A percentile compares a stretch with the other conserved stretches of the same genome.
Conservation (phyloP, 2,888 invertebrate species). For the Lymantria dispar region DNA sequence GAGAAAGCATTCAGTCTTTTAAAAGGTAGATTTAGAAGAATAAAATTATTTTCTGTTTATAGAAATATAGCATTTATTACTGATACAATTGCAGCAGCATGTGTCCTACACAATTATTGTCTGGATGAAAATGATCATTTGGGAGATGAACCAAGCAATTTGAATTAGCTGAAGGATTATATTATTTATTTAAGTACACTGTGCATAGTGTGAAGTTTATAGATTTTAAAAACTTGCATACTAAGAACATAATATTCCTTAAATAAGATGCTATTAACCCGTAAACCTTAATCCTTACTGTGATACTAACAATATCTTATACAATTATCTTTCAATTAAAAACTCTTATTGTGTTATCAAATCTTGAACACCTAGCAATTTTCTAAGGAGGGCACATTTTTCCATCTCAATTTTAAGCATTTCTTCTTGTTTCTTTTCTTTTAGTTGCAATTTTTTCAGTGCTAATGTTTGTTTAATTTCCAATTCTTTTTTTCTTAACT, state of each 20-base stretch:
- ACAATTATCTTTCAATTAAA: conserved; percentile 8
- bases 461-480: conserved; percentile 62
- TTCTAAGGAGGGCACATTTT: conserved; percentile 56
- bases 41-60: conserved; percentile 57
- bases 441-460: conserved; percentile 55
- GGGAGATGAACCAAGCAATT: conserved; percentile 30
- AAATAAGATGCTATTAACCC: too few species aligned
- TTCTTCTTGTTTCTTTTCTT: conserved; percentile 62
- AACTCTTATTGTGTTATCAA: conserved; percentile 20
- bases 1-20: conserved; percentile 54
- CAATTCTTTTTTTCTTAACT: conserved; percentile 54
- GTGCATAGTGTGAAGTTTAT: too few species aligned
- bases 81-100: conserved; percentile 59
- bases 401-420: conserved; percentile 59
- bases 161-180: not conserved
- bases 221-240: too few species aligned
- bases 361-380: conserved; percentile 46
- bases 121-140: conserved; percentile 54
- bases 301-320: not conserved
- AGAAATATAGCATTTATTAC: conserved; percentile 60
- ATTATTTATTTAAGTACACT: too few species aligned
- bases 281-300: not conserved
- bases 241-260: too few species aligned
- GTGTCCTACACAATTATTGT: conserved; percentile 63
- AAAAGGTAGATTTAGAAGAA: conserved; percentile 53